phyloP scores from a whole-genome alignment of 2,113 vertebrate species.

The Atherinomorus stipes region DNA sequence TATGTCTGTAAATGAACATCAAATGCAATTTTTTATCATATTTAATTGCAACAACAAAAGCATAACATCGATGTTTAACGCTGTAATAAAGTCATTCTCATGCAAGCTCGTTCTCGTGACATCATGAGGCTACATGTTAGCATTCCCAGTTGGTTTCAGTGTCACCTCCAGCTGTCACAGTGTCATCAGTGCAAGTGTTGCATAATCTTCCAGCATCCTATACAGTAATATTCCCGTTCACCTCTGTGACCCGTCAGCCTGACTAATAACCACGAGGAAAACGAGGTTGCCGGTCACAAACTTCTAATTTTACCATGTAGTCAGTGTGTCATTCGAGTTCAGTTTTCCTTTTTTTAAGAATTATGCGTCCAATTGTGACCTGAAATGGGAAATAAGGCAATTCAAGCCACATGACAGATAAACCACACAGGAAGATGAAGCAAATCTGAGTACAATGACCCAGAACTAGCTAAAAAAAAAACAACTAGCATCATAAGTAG shows the following conservation, averaged over 20 bases:
- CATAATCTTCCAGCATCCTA: not conserved
- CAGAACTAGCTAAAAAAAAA: not conserved
- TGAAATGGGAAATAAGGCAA: slow-evolving; percentile 24
- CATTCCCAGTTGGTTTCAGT: not conserved
- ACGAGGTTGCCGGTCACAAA: not conserved
- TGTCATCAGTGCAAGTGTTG: not conserved
- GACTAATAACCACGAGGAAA: not conserved
- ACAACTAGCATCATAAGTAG: not conserved
- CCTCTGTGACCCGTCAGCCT: not conserved
- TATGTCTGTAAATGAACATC: no score
- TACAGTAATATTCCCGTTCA: not conserved
- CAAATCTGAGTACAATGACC: slow-evolving; percentile 13
- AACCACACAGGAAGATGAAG: slow-evolving; percentile 11
- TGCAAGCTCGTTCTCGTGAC: not conserved
- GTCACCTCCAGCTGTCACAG: not conserved
- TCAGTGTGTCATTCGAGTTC: no score
- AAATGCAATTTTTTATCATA: no score
- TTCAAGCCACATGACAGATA: slow-evolving; percentile 25
- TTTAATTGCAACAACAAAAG: no score
- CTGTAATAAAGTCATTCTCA: no score
- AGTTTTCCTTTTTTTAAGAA: not conserved
- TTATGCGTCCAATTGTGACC: slow-evolving; percentile 1
- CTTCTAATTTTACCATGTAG: slow-evolving; percentile 9
- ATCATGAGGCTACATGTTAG: not conserved
- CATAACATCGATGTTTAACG: no score